Percentiles rank a stretch among this genome's conserved stretches.
Conservation (phyloP, 2,113 vertebrate genomes). For the Phycodurus eques region DNA sequence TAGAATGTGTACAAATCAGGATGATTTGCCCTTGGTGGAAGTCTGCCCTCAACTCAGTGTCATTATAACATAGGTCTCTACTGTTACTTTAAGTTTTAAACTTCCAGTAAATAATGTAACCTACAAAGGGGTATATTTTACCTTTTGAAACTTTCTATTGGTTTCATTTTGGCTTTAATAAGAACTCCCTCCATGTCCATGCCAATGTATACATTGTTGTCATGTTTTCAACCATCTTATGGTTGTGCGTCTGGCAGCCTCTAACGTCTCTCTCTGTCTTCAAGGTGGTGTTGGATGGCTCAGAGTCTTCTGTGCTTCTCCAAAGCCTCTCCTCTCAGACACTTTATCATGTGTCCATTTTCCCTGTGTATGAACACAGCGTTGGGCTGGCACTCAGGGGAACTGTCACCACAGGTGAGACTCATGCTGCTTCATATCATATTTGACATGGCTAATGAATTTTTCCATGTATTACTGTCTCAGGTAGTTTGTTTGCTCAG, state of each 20-base stretch:
- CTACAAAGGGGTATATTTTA: too few relatives aligned
- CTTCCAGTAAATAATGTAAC: not conserved
- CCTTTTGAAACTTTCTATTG: not conserved
- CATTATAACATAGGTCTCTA: not conserved
- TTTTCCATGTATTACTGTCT: too few relatives aligned
- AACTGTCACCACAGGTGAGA: conserved; percentile 83
- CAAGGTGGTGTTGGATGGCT: conserved; percentile 79
- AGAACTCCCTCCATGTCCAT: not conserved
- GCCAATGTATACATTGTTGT: not conserved
- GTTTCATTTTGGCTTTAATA: not conserved
- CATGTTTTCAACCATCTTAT: not conserved
- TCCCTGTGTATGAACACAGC: conserved; percentile 74
- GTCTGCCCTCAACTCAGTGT: not conserved
- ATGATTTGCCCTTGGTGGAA: not conserved
- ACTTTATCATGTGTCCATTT: conserved; percentile 82
- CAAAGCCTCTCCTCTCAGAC: conserved; percentile 81
- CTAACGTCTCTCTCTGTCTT: conserved; percentile 2
- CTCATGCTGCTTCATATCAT: not conserved
- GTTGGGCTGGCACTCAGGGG: conserved; percentile 79
- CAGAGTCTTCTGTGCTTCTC: conserved; percentile 69
- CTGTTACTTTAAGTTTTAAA: not conserved
- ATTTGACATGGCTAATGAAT: too few relatives aligned
- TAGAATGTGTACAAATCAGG: too few relatives aligned
- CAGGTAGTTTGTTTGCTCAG: not conserved
- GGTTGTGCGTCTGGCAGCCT: not conserved